Evolutionary conservation across 2,113 vertebrate species (phyloP).

Genomic region (Lophochroa leadbeateri): DNA sequence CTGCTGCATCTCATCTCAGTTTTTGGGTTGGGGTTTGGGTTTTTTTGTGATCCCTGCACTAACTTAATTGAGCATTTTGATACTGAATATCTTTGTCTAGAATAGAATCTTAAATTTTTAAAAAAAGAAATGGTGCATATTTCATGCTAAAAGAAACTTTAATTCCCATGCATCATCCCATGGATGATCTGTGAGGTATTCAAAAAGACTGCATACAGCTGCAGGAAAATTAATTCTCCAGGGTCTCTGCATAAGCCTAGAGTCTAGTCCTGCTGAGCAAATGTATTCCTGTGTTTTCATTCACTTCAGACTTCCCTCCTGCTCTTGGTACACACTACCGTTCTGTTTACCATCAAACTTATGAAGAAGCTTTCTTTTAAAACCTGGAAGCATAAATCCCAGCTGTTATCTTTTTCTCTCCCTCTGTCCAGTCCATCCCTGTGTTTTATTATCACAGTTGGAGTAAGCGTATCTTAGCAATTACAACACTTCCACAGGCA

Average conservation of each 20-base stretch:
- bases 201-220: too few species aligned
- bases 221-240: background rate
- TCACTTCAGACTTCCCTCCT: background rate
- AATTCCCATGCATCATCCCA: background rate
- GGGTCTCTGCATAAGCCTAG: background rate
- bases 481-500: conserved; percentile 50
- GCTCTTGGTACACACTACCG: background rate
- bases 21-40: background rate
- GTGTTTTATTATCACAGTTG: conserved; percentile 50
- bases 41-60: background rate
- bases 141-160: background rate
- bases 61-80: background rate
- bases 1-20: background rate
- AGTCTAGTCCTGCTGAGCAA: background rate
- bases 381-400: conserved; percentile 49
- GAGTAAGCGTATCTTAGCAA: conserved; percentile 56
- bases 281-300: background rate
- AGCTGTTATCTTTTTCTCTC: conserved; percentile 40
- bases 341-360: background rate
- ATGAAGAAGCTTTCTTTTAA: conserved; percentile 32
- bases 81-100: background rate
- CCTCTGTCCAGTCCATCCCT: background rate
- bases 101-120: background rate
- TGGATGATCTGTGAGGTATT: background rate
- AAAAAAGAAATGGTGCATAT: background rate